phyloP scores from a whole-genome alignment of 1,140 invertebrate species.

The Trichomalopsis sarcophagae region DNA sequence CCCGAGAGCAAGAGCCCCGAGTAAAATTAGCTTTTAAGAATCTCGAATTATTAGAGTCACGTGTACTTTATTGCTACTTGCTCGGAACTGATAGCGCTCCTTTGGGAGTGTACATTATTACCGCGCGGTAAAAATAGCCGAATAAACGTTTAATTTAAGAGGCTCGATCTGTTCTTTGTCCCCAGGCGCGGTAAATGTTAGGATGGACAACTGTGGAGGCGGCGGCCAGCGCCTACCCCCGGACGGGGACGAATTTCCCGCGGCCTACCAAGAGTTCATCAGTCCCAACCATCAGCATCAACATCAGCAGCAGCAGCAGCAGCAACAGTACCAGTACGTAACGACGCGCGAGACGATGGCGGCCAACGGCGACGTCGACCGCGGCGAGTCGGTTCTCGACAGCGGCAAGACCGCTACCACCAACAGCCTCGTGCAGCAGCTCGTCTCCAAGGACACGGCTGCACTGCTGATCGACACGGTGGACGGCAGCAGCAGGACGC shows the following conservation, averaged over 20 bases:
- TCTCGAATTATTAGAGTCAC: background rate
- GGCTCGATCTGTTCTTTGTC: background rate
- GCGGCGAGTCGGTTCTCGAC: background rate
- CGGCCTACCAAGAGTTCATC: constrained; percentile 81
- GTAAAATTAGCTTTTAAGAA: background rate
- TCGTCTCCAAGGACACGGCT: background rate
- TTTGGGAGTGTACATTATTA: too few relatives aligned
- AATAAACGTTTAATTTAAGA: background rate
- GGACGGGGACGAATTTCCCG: constrained; percentile 91
- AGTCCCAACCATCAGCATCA: constrained; percentile 59
- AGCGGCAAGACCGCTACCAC: background rate
- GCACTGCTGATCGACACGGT: background rate
- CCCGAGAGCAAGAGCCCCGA: background rate
- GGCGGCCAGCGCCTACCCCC: constrained; percentile 82
- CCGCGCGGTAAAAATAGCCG: too few relatives aligned
- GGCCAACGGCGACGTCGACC: constrained; percentile 42
- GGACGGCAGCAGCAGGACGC: background rate
- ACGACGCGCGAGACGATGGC: constrained; percentile 53
- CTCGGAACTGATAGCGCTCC: background rate
- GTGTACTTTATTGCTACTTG: background rate
- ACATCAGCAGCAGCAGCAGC: background rate
- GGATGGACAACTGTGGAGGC: constrained; percentile 70
- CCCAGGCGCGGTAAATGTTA: constrained; percentile 68
- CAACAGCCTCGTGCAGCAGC: background rate
- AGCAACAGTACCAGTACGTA: constrained; percentile 62